A percentile compares a stretch with the other conserved stretches of the same genome.
Conservation (phyloP, 2,113 vertebrate genomes). For the Brachyhypopomus occidentalis region DNA sequence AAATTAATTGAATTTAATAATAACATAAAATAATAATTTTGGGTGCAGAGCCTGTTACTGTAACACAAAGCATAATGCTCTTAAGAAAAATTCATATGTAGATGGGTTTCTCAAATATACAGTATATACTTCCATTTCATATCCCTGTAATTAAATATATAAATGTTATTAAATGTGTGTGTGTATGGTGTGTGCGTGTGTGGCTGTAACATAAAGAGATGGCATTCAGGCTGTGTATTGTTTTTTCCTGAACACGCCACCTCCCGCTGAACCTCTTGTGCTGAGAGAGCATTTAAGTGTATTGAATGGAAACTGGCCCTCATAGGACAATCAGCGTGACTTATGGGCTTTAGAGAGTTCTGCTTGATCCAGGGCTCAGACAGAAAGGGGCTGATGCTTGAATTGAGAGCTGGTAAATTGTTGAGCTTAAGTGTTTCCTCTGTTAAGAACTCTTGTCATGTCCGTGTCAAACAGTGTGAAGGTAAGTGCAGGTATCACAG, state of each 20-base stretch:
- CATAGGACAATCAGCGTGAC: slow-evolving; percentile 3
- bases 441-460: background rate
- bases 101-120: background rate
- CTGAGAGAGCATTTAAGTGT: background rate
- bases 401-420: background rate
- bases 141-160: background rate
- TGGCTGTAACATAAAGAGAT: background rate
- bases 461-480: background rate
- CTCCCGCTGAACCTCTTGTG: background rate
- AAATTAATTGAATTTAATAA: no score
- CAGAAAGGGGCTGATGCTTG: background rate
- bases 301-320: background rate
- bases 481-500: background rate
- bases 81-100: background rate
- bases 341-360: slow-evolving; percentile 11
- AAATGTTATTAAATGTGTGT: background rate
- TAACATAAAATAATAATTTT: background rate
- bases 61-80: background rate
- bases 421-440: background rate
- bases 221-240: background rate
- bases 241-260: background rate
- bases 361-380: background rate
- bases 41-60: background rate
- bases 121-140: background rate
- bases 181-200: background rate